These are phyloP conservation scores for Epinotia brunnichana DNA, from an alignment of 2,888 invertebrate genomes.

Conservation along the genomic window DNA sequence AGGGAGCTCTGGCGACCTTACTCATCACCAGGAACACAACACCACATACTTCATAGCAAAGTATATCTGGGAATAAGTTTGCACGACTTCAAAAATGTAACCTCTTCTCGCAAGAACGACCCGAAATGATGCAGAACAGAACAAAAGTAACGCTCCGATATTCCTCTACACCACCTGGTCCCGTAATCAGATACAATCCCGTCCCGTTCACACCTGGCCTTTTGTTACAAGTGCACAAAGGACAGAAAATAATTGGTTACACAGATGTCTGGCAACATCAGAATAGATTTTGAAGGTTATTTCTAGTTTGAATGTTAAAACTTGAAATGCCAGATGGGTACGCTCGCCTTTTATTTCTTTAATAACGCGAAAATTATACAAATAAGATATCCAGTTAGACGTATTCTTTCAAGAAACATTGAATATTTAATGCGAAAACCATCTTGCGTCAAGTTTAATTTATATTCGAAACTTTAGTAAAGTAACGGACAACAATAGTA, in stretches of 20 bases:
- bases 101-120: conserved; percentile 1
- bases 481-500: conserved; percentile 14
- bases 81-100: conserved; percentile 11
- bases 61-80: neutral
- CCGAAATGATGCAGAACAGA: conserved; percentile 24
- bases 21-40: too few relatives aligned
- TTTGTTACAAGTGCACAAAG: neutral
- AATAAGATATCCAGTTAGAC: neutral
- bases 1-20: too few relatives aligned
- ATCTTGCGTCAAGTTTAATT: neutral
- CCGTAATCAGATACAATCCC: conserved; percentile 10
- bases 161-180: conserved; percentile 23
- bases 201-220: conserved; percentile 11
- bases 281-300: conserved; percentile 8
- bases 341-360: neutral
- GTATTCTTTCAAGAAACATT: neutral
- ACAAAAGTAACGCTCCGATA: conserved; percentile 4
- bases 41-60: too few relatives aligned
- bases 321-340: conserved; percentile 7
- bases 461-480: neutral
- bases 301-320: conserved; percentile 17
- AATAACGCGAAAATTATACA: conserved; percentile 2
- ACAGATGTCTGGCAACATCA: conserved; percentile 10
- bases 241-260: conserved; percentile 2
- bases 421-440: neutral